Evolutionary conservation across 2,888 invertebrate species (phyloP), one percentile per base, ranked within the genome.

Genomic region (Penaeus monodon): DNA sequence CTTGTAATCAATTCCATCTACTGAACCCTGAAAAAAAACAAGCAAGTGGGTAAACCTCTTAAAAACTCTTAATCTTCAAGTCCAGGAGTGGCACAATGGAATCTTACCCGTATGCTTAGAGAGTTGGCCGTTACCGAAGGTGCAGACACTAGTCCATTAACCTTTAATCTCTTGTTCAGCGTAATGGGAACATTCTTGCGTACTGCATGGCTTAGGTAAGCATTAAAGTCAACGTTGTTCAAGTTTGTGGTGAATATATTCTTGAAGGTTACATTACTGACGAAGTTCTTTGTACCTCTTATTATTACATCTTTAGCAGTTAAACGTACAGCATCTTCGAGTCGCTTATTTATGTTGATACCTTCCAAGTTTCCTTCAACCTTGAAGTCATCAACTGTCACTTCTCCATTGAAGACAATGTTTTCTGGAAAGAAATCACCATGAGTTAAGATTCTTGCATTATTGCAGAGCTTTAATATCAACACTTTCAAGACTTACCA

Each of bases 211-310:
- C 38, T 64, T 64, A 85, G 27, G 64, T 65, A 80, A 29, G 22
- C 44, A 38, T 80, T 74, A 12, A 85, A 33, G 27, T 38, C 24
- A 3, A 73, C 27, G 17, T n/a, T 22, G 29, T 85, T 65, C 0
- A 85, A 74, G 10, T 27, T 64, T 4, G 63, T 44, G 2, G 80
- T 80, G 24, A 44, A 57, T 4, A 85, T 44, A 27, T 44, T 80
- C 17, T n/a, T 74, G 20, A 85, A 74, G 20, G 49, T 27, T 7
- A 74, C 27, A 20, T 63, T 27, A 2, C 17, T 27, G 0, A 27
- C 73, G 24, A 85, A 85, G 3, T 57, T 73, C 64, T 85, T 85
- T 27, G n/a, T 73, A 63, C 85, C 80, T 4, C 74, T 85, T 12
- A 85, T 29, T 20, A 38, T 63, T 44, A 80, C 49, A 7, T 33